Base-by-base conservation (phyloP, 1,140 invertebrate genomes). In the Dolichoris vasculosae region DNA sequence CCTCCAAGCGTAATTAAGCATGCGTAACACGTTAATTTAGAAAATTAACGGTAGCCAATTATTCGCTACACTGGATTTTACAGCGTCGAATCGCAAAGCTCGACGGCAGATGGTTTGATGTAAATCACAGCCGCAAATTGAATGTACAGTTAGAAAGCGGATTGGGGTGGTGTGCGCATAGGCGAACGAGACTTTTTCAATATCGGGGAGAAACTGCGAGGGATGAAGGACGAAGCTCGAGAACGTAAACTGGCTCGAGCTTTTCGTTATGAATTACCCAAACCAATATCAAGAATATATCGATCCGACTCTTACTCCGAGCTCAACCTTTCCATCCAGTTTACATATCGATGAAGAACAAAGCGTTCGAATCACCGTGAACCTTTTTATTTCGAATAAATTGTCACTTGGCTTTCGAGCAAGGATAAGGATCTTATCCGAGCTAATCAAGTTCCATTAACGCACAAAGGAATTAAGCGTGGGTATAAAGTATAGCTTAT, bases 31-130 rank as follows among this genome's bases (percentile, higher is more conserved):
- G 89, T 89, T 88, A 88, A 90, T 89, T 89, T 89, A 87, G 83
- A 86, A 89, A 89, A 90, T 91, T 90, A 89, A 90, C 86, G 88
- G 87, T 89, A 88, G 88, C 87, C 88, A 89, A 89, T 90, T 88
- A 89, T 88, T 89, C 81, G 87, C 69, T 84, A 81, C 82, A 73
- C 51, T 64, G 84, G 67, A 86, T 88, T 89, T 87, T 87, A 88
- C 85, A 88, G 79, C 78, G 64, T 79, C 77, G 46, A 77, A 82
- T 32, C 86, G 75, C 83, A 82, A 86, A 88, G 87, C 64, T 80
- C 67, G 84, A 38, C 78, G 84, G 77, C 83, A 82, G 87, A 86
- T 75, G 80, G 46, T 46, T 48, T 81, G 82, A 67, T 86, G 80
- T 86, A 88, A 89, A 88, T 89, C 84, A 86, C 83, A 84, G 43